Evolutionary conservation across 2,797 vertebrate genomes (phyloP).

Genomic region (Adelosebastes latens): DNA sequence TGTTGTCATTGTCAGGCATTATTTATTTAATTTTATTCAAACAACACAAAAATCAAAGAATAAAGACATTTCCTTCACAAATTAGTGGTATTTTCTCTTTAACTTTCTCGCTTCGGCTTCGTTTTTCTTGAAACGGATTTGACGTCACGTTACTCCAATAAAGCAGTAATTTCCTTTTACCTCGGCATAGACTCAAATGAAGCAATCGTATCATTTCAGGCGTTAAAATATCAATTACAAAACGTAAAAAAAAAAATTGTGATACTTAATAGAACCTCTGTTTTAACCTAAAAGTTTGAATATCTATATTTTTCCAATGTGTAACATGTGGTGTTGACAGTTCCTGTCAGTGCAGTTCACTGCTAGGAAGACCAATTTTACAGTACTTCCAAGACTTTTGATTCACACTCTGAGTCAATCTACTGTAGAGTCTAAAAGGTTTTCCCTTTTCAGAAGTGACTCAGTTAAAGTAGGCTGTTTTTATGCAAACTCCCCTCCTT

Average conservation of each 20-base stretch:
- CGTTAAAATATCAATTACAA: neutral
- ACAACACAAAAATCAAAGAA: no score
- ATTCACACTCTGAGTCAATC: neutral
- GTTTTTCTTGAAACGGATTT: neutral
- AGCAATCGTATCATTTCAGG: neutral
- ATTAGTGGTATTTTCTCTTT: no score
- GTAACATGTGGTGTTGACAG: neutral
- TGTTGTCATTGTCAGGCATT: no score
- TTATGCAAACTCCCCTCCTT: neutral
- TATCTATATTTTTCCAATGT: neutral
- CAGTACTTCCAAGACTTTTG: neutral
- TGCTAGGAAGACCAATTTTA: neutral
- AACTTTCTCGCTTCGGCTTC: neutral
- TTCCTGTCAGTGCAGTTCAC: neutral
- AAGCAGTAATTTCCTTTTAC: neutral
- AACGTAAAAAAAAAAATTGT: neutral
- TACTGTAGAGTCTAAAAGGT: neutral
- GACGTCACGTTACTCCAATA: neutral
- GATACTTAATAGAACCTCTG: neutral
- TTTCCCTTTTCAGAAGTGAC: neutral
- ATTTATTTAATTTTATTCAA: no score
- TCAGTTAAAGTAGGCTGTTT: neutral
- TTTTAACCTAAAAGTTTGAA: neutral
- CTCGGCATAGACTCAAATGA: neutral
- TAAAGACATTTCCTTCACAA: no score